Evolutionary conservation across 2,797 vertebrate species (phyloP).

Genomic region (Phyllotis vaccarum): DNA sequence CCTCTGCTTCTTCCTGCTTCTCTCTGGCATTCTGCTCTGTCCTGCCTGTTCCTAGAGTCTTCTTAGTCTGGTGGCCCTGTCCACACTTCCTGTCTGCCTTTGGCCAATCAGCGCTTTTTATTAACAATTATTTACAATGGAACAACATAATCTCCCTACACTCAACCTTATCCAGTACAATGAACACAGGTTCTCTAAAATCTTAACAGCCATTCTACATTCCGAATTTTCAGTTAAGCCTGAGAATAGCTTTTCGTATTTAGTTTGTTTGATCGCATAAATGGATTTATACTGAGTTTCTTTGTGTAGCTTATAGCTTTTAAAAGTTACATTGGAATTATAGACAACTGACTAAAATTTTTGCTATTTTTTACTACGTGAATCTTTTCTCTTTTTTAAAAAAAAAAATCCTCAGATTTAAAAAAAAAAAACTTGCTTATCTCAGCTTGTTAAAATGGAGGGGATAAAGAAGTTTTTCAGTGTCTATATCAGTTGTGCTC

Average conservation of each 20-base stretch:
- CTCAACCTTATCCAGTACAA: not conserved
- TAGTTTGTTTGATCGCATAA: not conserved
- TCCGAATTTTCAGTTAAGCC: not conserved
- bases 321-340: not conserved
- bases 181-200: not conserved
- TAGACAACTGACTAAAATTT: not conserved
- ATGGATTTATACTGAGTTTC: not conserved
- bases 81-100: too few relatives aligned
- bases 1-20: too few relatives aligned
- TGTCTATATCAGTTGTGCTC: not conserved
- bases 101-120: too few relatives aligned
- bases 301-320: slow-evolving; percentile 3
- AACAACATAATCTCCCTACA: too few relatives aligned
- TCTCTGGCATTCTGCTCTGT: too few relatives aligned
- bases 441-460: not conserved
- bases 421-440: not conserved
- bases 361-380: not conserved
- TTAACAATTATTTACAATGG: too few relatives aligned
- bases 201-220: not conserved
- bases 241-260: not conserved
- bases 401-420: too few relatives aligned
- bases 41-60: too few relatives aligned
- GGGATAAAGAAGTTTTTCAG: not conserved
- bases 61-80: too few relatives aligned
- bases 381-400: not conserved